Evolutionary conservation across 53 echinoderm and acorn worm genomes (phyloP).

Genomic region (Stichopus horrens): DNA sequence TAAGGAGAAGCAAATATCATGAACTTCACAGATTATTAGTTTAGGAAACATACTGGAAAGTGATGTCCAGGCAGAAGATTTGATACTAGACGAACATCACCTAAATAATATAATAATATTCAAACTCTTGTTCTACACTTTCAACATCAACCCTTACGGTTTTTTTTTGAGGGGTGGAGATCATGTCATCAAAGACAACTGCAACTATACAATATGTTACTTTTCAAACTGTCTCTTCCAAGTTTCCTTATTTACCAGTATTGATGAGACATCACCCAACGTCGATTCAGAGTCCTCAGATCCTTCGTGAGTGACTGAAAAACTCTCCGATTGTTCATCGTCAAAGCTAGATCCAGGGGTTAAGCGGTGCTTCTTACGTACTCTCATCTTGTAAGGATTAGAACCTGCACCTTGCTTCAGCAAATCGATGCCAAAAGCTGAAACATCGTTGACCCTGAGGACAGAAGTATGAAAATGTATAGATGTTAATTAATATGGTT

Average conservation of each 20-base stretch:
- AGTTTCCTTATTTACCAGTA: background rate
- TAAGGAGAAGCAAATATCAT: too few species aligned
- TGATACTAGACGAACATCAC: too few species aligned
- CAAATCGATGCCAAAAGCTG: conserved; percentile 96
- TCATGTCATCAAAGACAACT: too few species aligned
- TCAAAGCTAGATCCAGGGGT: conserved; percentile 91
- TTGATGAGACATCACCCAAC: conserved; percentile 20
- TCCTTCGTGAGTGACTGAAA: conserved; percentile 27
- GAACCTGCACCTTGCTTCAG: conserved; percentile 65
- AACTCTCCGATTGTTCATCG: conserved; percentile 60
- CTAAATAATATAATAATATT: too few species aligned
- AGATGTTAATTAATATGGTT: background rate
- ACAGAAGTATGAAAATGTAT: background rate
- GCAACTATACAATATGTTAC: too few species aligned
- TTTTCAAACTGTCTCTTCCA: too few species aligned
- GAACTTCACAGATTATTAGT: too few species aligned
- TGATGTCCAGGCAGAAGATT: too few species aligned
- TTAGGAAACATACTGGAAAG: too few species aligned
- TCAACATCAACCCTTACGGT: too few species aligned
- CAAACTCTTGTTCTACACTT: too few species aligned
- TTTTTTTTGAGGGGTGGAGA: too few species aligned
- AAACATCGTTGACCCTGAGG: conserved; percentile 61
- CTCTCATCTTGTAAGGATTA: conserved; percentile 69
- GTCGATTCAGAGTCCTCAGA: conserved; percentile 38
- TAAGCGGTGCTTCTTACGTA: conserved; percentile 70